Evolutionary conservation across 2,888 invertebrate species (phyloP).

Genomic region (Clunio marinus): DNA sequence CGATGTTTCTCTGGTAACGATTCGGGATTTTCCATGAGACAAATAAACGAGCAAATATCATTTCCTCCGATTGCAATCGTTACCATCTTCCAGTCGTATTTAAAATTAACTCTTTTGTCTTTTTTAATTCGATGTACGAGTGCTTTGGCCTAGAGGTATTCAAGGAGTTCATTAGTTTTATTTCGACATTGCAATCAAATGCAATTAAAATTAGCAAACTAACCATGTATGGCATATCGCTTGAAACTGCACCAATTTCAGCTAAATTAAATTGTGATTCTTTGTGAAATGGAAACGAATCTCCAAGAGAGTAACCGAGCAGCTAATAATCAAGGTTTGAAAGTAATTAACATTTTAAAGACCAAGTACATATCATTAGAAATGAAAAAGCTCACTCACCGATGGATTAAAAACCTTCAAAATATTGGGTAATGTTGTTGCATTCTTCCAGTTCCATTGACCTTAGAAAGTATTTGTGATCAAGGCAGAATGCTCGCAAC

Average conservation of each 20-base stretch:
- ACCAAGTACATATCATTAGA: not conserved
- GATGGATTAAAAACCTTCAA: slow-evolving; percentile 58
- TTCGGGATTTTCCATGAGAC: slow-evolving; percentile 49
- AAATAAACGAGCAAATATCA: slow-evolving; percentile 55
- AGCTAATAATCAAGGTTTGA: slow-evolving; percentile 43
- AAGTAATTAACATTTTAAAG: not conserved
- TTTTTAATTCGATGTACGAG: slow-evolving; percentile 52
- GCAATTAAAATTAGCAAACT: not conserved
- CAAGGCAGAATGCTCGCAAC: slow-evolving; percentile 50
- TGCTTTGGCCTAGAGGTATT: slow-evolving; percentile 45
- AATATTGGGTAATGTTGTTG: slow-evolving; percentile 54
- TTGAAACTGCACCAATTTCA: slow-evolving; percentile 54
- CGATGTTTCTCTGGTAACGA: slow-evolving; percentile 49
- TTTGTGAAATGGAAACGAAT: slow-evolving; percentile 47
- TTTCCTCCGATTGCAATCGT: slow-evolving; percentile 60
- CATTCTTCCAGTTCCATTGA: slow-evolving; percentile 52
- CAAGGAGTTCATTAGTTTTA: not conserved
- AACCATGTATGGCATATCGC: slow-evolving; percentile 54
- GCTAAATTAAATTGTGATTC: slow-evolving; percentile 56
- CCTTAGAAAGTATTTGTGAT: slow-evolving; percentile 41
- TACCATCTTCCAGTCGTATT: slow-evolving; percentile 60
- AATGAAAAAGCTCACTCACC: slow-evolving; percentile 27
- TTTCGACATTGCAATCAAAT: too few species aligned
- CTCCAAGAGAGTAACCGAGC: slow-evolving; percentile 54
- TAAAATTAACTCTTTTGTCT: slow-evolving; percentile 52